These are phyloP conservation scores for Apaloderma vittatum DNA, from an alignment of 2,113 vertebrate genomes.

Conservation along the genomic window DNA sequence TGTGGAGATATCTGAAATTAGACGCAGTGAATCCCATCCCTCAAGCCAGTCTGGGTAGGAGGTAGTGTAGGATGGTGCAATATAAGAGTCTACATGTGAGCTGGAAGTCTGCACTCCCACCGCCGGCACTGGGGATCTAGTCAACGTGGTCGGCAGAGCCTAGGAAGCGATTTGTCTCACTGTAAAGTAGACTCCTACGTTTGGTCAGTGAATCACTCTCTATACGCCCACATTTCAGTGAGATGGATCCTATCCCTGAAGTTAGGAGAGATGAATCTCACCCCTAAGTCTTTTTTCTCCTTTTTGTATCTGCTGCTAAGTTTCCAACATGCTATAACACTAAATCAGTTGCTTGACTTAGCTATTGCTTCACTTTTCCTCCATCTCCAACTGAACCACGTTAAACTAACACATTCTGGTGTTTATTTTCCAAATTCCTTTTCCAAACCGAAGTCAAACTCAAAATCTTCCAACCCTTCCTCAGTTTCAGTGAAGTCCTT, in stretches of 20 bases:
- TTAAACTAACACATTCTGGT: neutral
- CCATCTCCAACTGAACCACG: neutral
- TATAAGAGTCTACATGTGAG: constrained; percentile 74
- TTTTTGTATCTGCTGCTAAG: constrained; percentile 52
- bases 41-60: constrained; percentile 65
- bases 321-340: neutral
- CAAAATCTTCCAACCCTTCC: neutral
- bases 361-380: constrained; percentile 28
- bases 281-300: constrained; percentile 45
- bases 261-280: constrained; percentile 57
- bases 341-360: neutral
- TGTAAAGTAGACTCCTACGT: constrained; percentile 73
- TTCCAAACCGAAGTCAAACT: neutral
- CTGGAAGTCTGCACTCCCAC: constrained; percentile 77
- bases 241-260: constrained; percentile 62
- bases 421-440: neutral
- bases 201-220: constrained; percentile 73
- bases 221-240: constrained; percentile 53
- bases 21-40: constrained; percentile 49
- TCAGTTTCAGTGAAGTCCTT: neutral
- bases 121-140: constrained; percentile 36
- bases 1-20: constrained; percentile 63
- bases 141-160: constrained; percentile 47
- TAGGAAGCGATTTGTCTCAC: constrained; percentile 71
- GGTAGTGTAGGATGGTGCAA: constrained; percentile 67